These are phyloP conservation scores for Hydrolagus colliei DNA, from an alignment of 2,797 vertebrate species.

Conservation along the genomic window DNA sequence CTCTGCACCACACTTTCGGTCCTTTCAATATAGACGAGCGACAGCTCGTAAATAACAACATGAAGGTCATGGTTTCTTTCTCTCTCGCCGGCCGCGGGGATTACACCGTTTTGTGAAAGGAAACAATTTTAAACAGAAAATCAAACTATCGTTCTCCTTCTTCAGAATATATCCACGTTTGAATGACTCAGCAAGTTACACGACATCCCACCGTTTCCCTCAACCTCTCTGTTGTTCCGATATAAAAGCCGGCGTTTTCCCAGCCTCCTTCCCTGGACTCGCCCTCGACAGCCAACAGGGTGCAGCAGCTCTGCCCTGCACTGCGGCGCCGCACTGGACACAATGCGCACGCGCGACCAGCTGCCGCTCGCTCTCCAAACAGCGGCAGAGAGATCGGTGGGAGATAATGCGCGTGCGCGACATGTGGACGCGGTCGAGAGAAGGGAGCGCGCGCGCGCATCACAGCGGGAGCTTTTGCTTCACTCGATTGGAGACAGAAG, in stretches of 20 bases:
- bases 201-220: neutral
- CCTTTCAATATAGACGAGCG: constrained; percentile 60
- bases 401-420: too few relatives aligned
- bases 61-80: constrained; percentile 62
- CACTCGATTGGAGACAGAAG: too few relatives aligned
- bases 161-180: neutral
- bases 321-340: neutral
- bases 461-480: neutral
- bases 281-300: neutral
- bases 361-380: too few relatives aligned
- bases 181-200: neutral
- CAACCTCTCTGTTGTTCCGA: neutral
- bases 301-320: neutral
- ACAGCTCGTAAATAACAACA: constrained; percentile 58
- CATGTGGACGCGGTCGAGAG: constrained; percentile 35
- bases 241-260: neutral
- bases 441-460: neutral
- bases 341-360: too few relatives aligned
- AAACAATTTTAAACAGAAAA: neutral
- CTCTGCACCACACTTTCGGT: constrained; percentile 57
- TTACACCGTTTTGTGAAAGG: neutral
- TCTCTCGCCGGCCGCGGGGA: neutral
- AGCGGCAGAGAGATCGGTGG: too few relatives aligned
- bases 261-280: neutral
- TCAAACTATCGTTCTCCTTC: neutral